Evolutionary conservation across 2,888 invertebrate species (phyloP), one percentile per base, ranked within the genome.

Genomic region (Troides helena): DNA sequence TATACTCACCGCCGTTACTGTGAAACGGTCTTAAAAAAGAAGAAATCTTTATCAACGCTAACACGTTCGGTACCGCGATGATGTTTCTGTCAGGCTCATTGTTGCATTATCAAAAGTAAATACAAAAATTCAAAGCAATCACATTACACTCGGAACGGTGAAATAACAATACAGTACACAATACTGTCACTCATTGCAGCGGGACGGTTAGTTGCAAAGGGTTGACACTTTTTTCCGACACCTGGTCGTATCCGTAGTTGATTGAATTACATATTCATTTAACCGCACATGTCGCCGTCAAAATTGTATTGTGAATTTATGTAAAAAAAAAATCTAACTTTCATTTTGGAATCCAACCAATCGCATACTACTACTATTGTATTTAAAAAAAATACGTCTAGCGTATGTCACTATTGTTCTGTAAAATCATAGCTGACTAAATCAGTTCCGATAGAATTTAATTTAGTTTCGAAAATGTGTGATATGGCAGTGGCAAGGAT

Each of bases 11-110:
- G 18, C 18, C 18, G 6, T 6, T 6, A 14, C 56, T 70, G 70
- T 70, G 67, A 67, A 67, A 64, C 61, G 12, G 23, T 18, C 61
- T 50, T 70, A 39, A 60, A n/a, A 62, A 59, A n/a, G 30, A 59
- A 17, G 30, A 72, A 70, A 71, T 74, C 71, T 66, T 74, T 70
- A 74, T 80, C 85, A 89, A 86, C 86, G 87, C 85, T 85, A 84
- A 79, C 78, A 79, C 78, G 79, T 81, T 85, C 82, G 78, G 74
- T 72, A 67, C 76, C 76, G 81, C 82, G 84, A 83, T 83, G 80
- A 84, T 85, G 85, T 89, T 86, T 89, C 86, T 89, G 86, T 87
- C 88, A 86, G 78, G 71, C 70, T 74, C 76, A 84, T 90, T 86
- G 86, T 85, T 74, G 72, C 61, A 70, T 60, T 74, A 68, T 72